phyloP scores from a whole-genome alignment of 1,140 invertebrate genomes.

The Drosophila truncata region DNA sequence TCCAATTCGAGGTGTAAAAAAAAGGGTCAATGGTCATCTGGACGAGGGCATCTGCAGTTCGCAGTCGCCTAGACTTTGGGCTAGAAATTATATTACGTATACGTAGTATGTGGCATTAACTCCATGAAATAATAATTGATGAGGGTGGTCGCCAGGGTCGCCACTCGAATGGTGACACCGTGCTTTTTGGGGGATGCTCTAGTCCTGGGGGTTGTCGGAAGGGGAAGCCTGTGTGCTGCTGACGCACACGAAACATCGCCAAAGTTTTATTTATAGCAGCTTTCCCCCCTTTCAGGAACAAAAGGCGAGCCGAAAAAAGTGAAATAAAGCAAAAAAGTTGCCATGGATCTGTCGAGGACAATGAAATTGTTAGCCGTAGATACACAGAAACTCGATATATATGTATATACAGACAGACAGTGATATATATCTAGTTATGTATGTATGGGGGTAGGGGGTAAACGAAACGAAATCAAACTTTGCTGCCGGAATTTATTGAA shows the following conservation, averaged over 20 bases:
- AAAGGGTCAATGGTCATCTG: too few relatives aligned
- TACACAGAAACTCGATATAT: slow-evolving; percentile 10
- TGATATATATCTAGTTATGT: slow-evolving; percentile 17
- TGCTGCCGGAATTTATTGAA: slow-evolving; percentile 28
- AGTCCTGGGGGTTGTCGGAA: not conserved
- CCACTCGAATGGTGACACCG: slow-evolving; percentile 19
- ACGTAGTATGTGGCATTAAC: slow-evolving; percentile 44
- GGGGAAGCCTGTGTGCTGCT: not conserved
- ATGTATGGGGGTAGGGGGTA: not conserved
- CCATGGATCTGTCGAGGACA: slow-evolving; percentile 51
- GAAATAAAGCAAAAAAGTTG: slow-evolving; percentile 33
- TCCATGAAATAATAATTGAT: slow-evolving; percentile 46
- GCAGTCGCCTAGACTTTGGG: not conserved
- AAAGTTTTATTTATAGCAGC: slow-evolving; percentile 53
- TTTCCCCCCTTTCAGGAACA: slow-evolving; percentile 37
- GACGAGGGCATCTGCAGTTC: slow-evolving; percentile 1
- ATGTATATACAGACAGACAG: slow-evolving; percentile 15
- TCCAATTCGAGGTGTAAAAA: not conserved
- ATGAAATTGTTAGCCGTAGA: slow-evolving; percentile 38
- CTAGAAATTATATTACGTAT: slow-evolving; percentile 32
- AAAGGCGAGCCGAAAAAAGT: slow-evolving; percentile 17
- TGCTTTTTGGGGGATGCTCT: slow-evolving; percentile 3
- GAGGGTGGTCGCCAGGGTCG: slow-evolving; percentile 30
- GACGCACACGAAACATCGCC: slow-evolving; percentile 45
- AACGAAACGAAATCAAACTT: slow-evolving; percentile 37